These are phyloP conservation scores for Philonicus albiceps DNA, from an alignment of 2,888 invertebrate genomes.

Conservation along the genomic window DNA sequence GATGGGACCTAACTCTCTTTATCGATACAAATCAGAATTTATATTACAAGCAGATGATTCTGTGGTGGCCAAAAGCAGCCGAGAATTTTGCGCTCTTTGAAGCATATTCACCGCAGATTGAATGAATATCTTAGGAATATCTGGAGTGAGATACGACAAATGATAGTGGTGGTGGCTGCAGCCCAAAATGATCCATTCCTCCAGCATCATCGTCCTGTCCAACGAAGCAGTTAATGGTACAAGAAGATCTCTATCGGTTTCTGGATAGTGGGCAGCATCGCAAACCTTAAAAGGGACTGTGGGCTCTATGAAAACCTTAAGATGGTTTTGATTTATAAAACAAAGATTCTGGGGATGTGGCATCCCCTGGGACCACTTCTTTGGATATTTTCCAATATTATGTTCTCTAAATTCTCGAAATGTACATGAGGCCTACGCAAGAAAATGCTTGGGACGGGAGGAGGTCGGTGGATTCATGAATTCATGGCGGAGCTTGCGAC, in stretches of 20 bases:
- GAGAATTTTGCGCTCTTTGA: constrained; percentile 21
- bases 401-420: not conserved
- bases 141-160: not conserved
- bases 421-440: not conserved
- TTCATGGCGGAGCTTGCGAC: not conserved
- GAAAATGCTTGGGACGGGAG: not conserved
- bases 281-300: constrained; percentile 17
- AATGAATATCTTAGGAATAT: constrained; percentile 34
- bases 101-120: constrained; percentile 31
- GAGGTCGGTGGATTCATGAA: not conserved
- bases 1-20: not conserved
- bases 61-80: constrained; percentile 15
- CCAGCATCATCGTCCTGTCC: not conserved
- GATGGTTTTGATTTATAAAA: constrained; percentile 43
- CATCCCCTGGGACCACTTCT: constrained; percentile 26
- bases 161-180: not conserved
- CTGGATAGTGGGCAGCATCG: not conserved
- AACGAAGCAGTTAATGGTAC: not conserved
- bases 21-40: constrained; percentile 29
- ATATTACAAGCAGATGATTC: constrained; percentile 4
- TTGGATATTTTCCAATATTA: constrained; percentile 38
- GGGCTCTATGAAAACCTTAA: constrained; percentile 37
- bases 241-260: constrained; percentile 28
- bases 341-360: constrained; percentile 6
- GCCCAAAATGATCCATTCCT: not conserved